Base-by-base conservation (phyloP, 2,888 invertebrate genomes). In the Orthosia incerta region DNA sequence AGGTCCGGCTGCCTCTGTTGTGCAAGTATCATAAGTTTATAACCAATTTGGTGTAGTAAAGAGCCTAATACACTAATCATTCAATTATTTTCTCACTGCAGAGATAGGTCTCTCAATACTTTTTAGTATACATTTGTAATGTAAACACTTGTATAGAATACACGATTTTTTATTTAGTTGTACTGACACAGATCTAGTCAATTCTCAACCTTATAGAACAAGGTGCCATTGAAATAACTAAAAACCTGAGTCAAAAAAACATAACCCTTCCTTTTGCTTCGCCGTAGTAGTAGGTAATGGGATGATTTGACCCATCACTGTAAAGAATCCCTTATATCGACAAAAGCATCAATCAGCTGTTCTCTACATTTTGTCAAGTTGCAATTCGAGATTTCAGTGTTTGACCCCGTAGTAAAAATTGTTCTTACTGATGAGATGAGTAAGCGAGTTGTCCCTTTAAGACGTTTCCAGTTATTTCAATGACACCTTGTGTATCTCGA, bases 401-500 rank as follows among this genome's bases (percentile, higher is more conserved):
- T n/a, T 11, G 31, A 18, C 16, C 18, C 18, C n/a, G 5, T 59
- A 4, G 12, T 53, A 53, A 12, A 53, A 53, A 13, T n/a, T 5
- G 4, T 7, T 3, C n/a, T 39, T n/a, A n/a, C 12, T 3, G 18
- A 23, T n/a, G 18, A n/a, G 18, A 23, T n/a, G 18, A n/a, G 2
- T 31, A 18, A 31, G 18, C 12, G 39, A 13, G 5, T 59, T 39
- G 18, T 18, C 4, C 23, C 16, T 3, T 16, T 23, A 15, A 7
- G 4, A 45, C 3, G n/a, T 20, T 16, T 45, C 20, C 20, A 60
- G 60, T 45, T 60, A 60, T 60, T 60, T 20, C 60, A 60, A 45
- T 45, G 3, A 20, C 20, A 20, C 60, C 4, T 20, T 81, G 79
- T 80, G 76, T 83, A 76, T 83, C 74, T 80, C 53, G 83, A 86